Evolutionary conservation across 1,140 invertebrate species (phyloP).

Genomic region (Drosophila funebris): DNA sequence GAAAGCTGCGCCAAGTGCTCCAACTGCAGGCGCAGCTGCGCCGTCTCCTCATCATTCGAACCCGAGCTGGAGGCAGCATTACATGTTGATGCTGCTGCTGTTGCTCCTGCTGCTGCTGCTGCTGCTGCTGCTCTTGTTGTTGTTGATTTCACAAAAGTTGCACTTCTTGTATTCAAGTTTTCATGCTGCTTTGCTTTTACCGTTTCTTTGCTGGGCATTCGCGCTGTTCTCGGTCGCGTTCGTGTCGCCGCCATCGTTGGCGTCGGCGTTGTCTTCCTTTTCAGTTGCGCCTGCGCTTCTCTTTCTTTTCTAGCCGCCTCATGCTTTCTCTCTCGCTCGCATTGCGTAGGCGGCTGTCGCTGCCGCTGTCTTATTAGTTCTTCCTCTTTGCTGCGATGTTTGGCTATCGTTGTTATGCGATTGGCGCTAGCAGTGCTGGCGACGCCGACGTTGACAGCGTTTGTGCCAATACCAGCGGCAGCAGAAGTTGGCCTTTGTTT

Average conservation of each 20-base stretch:
- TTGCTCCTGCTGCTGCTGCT: background rate
- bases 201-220: background rate
- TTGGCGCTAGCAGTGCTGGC: background rate
- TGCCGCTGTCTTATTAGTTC: conserved; percentile 16
- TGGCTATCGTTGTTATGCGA: background rate
- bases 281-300: conserved; percentile 44
- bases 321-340: conserved; percentile 55
- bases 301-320: conserved; percentile 39
- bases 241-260: background rate
- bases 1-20: conserved; percentile 50
- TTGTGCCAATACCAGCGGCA: background rate
- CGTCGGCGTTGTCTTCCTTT: background rate
- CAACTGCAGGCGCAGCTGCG: conserved; percentile 38
- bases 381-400: conserved; percentile 20
- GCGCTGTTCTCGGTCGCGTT: background rate
- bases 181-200: background rate
- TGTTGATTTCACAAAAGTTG: background rate
- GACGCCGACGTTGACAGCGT: background rate
- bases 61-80: background rate
- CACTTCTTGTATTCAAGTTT: too few relatives aligned
- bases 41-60: conserved; percentile 10
- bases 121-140: background rate
- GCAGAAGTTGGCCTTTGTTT: conserved; percentile 35
- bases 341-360: conserved; percentile 6
- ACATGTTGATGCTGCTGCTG: background rate